Base-by-base conservation (phyloP, 2,888 invertebrate species). In the Neuroscelio doddi region DNA sequence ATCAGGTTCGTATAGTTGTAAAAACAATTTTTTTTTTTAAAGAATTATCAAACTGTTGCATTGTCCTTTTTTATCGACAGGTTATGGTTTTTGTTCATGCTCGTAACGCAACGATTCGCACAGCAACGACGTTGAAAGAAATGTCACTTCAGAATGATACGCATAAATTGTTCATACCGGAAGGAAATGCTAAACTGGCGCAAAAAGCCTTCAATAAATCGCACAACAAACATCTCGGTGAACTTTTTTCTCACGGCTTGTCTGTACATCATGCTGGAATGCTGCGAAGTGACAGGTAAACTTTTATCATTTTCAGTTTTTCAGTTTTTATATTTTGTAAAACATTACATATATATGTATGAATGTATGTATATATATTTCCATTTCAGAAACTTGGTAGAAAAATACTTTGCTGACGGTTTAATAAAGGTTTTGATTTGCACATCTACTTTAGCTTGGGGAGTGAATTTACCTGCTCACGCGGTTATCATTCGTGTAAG, bases 51-150 rank as follows among this genome's bases (percentile, higher is more conserved):
- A 39, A 32, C 12, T 39, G 9, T 39, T 26, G 38, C 15, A 16
- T 34, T 38, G 9, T 8, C 9, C n/a, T n/a, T n/a, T n/a, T n/a
- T n/a, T n/a, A n/a, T n/a, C n/a, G n/a, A 21, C 70, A 88, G 87
- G 90, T 95, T 0, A 97, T 99, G 96, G 96, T 99, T 0, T 99
- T 99, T 85, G 98, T 99, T 0, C 98, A 99, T 85, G 97, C 98
- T 0, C 89, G 99, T 17, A 98, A 98, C 87, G 96, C 97, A 7
- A 99, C 99, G 0, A 92, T 94, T 26, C 89, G 93, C 51, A 95
- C 96, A 0, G 98, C 98, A 0, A 91, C 91, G 74, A 89, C 91
- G 1, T 84, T 99, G 1, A 90, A 92, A 61, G 96, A 97, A 74
- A 84, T 92, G 64, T 96, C 97, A 0, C 89, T 90, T 46, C 90